Evolutionary conservation across 92 coral and sea anemone species (phyloP).

Genomic region (Montipora capitata): DNA sequence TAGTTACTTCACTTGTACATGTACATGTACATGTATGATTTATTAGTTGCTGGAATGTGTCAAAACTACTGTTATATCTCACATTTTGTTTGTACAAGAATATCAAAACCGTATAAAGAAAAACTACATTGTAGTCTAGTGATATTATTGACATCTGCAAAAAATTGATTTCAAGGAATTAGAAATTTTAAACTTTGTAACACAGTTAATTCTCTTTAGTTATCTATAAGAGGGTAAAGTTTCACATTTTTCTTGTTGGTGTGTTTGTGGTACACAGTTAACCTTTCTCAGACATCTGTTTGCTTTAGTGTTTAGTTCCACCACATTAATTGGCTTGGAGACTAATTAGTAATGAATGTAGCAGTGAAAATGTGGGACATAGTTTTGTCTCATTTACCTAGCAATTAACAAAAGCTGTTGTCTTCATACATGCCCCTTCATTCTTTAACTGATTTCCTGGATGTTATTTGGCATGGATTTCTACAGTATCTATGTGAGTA

Average conservation of each 20-base stretch:
- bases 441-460: constrained; percentile 19
- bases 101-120: background rate
- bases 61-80: background rate
- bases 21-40: background rate
- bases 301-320: background rate
- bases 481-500: constrained; percentile 51
- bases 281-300: constrained; percentile 18
- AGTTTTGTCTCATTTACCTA: constrained; percentile 16
- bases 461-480: constrained; percentile 32
- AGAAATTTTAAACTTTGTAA: background rate
- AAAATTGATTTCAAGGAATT: background rate
- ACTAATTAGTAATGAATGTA: constrained; percentile 20
- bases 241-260: background rate
- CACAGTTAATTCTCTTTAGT: background rate
- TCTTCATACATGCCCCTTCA: constrained; percentile 5
- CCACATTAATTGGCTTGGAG: constrained; percentile 24
- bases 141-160: background rate
- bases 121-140: background rate
- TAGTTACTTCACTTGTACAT: background rate
- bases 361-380: background rate
- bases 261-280: background rate
- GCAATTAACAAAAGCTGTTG: constrained; percentile 7
- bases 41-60: background rate
- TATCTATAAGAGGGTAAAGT: background rate
- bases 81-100: background rate